Evolutionary conservation across 2,113 vertebrate species (phyloP).

Genomic region (Nerophis ophidion): DNA sequence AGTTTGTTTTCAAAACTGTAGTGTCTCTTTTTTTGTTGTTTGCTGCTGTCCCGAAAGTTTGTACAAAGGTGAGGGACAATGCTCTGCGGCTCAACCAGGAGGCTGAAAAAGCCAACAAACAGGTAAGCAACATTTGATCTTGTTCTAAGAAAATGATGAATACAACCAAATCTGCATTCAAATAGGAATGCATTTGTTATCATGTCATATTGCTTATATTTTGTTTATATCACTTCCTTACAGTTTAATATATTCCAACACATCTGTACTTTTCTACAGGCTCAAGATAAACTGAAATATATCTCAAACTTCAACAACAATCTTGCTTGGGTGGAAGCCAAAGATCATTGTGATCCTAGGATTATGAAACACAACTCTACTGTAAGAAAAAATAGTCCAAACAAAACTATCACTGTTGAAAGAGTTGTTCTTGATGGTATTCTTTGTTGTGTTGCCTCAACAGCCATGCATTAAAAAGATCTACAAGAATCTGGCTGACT

Average conservation of each 20-base stretch:
- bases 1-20: not conserved
- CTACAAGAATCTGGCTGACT: conserved; percentile 39
- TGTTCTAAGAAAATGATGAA: not conserved
- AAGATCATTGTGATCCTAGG: conserved; percentile 59
- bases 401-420: not conserved
- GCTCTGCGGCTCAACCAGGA: conserved; percentile 36
- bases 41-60: not conserved
- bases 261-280: conserved; percentile 31
- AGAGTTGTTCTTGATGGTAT: not conserved
- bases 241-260: not conserved
- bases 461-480: conserved; percentile 66
- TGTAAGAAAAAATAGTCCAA: conserved; percentile 42
- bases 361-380: conserved; percentile 20
- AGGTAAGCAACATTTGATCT: conserved; percentile 30
- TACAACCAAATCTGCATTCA: not conserved
- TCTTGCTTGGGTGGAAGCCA: conserved; percentile 31
- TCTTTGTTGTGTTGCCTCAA: not conserved
- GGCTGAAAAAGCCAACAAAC: conserved; percentile 2
- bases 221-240: not conserved
- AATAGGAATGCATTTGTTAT: not conserved
- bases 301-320: not conserved
- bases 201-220: not conserved
- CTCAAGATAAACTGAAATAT: conserved; percentile 18
- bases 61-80: not conserved
- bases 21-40: conserved; percentile 13